Conservation (phyloP, 2,113 vertebrate species). For the Elachura formosa region DNA sequence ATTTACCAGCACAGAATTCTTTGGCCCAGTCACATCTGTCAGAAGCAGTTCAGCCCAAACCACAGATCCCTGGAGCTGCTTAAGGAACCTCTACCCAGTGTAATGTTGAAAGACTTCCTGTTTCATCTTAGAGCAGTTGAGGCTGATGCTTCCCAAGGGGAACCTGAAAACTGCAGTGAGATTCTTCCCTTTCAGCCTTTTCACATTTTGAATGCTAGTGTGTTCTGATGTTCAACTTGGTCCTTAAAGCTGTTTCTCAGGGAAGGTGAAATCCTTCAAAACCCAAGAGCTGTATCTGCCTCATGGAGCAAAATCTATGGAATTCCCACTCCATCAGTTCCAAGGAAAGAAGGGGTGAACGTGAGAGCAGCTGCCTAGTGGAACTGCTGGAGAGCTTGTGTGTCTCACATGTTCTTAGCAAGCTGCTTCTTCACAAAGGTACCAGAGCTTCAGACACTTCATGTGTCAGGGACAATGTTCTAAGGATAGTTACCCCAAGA, state of each 20-base stretch:
- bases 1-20: background rate
- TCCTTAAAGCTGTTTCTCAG: background rate
- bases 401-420: background rate
- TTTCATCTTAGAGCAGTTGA: background rate
- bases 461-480: background rate
- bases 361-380: background rate
- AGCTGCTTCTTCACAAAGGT: background rate
- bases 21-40: background rate
- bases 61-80: background rate
- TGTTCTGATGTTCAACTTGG: background rate
- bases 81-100: background rate
- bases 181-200: background rate
- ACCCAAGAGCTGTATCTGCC: background rate
- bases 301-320: background rate
- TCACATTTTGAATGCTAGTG: rapidly evolving
- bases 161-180: background rate
- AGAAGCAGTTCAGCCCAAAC: background rate
- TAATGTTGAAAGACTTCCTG: background rate
- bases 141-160: background rate
- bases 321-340: background rate
- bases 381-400: background rate
- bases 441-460: background rate
- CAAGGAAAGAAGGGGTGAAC: background rate
- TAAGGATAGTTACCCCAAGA: background rate
- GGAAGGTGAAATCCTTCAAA: background rate